Conservation (phyloP, 2,113 vertebrate species). For the Hipposideros armiger region DNA sequence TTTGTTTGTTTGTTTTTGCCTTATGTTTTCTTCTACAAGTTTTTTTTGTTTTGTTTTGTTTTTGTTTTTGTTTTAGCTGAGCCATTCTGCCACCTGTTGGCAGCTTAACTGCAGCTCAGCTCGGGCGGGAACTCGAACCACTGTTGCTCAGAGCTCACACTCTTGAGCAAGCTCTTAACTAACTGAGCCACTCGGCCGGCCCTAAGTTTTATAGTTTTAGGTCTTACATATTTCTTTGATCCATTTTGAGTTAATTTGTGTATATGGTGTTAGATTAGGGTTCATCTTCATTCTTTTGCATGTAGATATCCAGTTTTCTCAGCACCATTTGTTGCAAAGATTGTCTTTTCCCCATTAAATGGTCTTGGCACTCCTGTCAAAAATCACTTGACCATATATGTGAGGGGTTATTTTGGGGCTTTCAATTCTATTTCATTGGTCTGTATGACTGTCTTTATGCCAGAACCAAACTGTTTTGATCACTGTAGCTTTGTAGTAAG, state of each 20-base stretch:
- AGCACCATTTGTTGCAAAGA: background rate
- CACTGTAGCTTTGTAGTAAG: background rate
- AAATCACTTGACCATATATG: background rate
- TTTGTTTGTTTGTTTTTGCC: background rate
- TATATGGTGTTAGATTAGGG: background rate
- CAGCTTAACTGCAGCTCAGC: too few relatives aligned
- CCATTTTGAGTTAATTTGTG: background rate
- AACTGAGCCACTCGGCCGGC: too few relatives aligned
- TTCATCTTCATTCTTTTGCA: background rate
- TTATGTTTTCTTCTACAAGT: background rate
- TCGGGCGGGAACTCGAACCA: too few relatives aligned
- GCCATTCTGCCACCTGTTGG: too few relatives aligned
- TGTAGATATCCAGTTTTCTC: background rate
- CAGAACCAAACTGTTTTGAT: background rate
- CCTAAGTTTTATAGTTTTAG: background rate
- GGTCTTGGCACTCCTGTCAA: background rate
- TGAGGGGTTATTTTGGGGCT: background rate
- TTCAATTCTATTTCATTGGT: background rate
- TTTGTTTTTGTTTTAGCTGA: too few relatives aligned
- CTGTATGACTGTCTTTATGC: background rate
- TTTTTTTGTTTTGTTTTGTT: too few relatives aligned
- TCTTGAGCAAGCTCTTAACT: too few relatives aligned
- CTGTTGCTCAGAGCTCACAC: too few relatives aligned
- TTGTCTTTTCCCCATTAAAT: background rate
- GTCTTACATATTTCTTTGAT: background rate